These are phyloP conservation scores for Linnaemya tessellans DNA, from an alignment of 2,888 invertebrate genomes.

Conservation along the genomic window DNA sequence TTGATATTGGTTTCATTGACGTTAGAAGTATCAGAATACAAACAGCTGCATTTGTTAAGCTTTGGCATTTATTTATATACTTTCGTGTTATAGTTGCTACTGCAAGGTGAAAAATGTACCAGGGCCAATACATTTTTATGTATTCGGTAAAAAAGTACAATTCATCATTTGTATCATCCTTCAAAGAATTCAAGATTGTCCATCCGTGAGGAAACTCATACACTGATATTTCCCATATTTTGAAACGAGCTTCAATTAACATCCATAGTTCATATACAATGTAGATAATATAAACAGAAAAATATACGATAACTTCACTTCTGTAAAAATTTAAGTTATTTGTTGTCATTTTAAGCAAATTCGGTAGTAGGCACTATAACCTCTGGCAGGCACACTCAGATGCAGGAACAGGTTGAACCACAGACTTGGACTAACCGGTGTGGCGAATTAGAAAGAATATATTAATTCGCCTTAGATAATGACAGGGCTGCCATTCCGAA, in stretches of 20 bases:
- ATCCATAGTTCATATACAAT: constrained; percentile 78
- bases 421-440: too few relatives aligned
- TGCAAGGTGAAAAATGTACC: constrained; percentile 79
- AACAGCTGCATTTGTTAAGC: constrained; percentile 75
- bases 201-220: constrained; percentile 79
- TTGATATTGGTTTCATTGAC: constrained; percentile 70
- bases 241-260: constrained; percentile 76
- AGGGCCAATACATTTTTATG: constrained; percentile 77
- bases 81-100: constrained; percentile 74
- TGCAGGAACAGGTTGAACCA: too few relatives aligned
- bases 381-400: too few relatives aligned
- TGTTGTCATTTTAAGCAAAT: constrained; percentile 28
- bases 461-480: too few relatives aligned
- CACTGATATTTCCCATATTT: constrained; percentile 75
- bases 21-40: constrained; percentile 76
- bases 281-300: constrained; percentile 80
- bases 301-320: constrained; percentile 78
- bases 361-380: background rate
- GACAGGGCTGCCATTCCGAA: too few relatives aligned
- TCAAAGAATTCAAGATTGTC: constrained; percentile 77
- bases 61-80: constrained; percentile 73
- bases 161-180: constrained; percentile 81
- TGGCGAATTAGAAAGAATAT: too few relatives aligned
- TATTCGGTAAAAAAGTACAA: constrained; percentile 80
- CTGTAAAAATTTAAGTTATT: constrained; percentile 48